Evolutionary conservation across 2,113 vertebrate genomes (phyloP), one percentile per base, ranked within the genome.

Genomic region (Otolemur garnettii): DNA sequence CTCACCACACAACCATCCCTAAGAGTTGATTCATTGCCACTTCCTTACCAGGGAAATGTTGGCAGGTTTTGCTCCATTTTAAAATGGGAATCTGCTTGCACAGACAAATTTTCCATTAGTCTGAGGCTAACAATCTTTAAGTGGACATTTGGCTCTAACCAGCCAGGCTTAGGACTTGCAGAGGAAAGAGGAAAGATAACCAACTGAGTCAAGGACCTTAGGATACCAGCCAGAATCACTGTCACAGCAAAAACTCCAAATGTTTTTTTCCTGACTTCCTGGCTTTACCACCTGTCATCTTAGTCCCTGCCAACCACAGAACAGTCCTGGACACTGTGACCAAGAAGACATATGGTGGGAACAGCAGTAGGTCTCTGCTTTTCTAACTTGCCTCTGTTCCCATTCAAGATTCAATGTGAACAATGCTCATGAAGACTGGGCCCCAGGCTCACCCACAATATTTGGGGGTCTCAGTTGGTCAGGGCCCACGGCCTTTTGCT

Each of bases 261-360:
- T 90, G 91, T 24, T 77, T 94, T 89, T 89, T 83, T 87, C 90
- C 83, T 87, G 74, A 69, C 53, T 94, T 91, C 75, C 80, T 66
- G 53, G 71, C 45, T 95, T 68, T 89, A 80, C 89, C 91, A 93
- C 89, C 93, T 97, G 96, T 95, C 83, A 92, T 7, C 75, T 21
- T 33, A 89, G 55, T 84, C 50, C 66, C 59, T 93, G 71, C 87
- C 50, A 96, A 80, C 28, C 66, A 91, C 42, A 95, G 86, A 57
- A 64, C 35, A 55, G 75, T 87, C 28, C 55, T 95, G 96, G 91
- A 59, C 2, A 5, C 83, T 4, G 15, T 62, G 77, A 77, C 95
- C 90, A 96, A 71, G 57, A 18, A 96, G 77, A 94, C 96, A 95
- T 90, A 90, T 94, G 95, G 83, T 90, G 26, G 18, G 21, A 81